Evolutionary conservation across 2,113 vertebrate species (phyloP), one percentile per base, ranked within the genome.

Genomic region (Eleginops maclovinus): DNA sequence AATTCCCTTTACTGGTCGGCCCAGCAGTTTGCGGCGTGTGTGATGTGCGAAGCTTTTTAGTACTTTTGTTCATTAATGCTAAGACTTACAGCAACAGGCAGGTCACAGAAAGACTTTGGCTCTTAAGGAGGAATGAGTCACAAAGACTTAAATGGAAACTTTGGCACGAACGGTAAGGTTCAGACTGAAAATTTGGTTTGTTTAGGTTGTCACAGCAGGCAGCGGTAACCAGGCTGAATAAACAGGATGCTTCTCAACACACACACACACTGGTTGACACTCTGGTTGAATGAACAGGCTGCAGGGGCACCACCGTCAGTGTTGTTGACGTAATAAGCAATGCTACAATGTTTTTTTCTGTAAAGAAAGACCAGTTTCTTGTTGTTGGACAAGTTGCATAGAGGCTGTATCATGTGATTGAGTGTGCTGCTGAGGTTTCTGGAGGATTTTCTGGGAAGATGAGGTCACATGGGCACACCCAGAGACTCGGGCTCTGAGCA

Each of bases 391-490:
- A 16, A 41, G 58, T 71, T 47, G 47, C 43, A 26, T 16, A 4
- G 47, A 22, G 53, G 59, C 70, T 51, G 65, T 61, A 49, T 77
- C 75, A 72, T 75, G 72, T 74, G 79, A 79, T 55, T 10, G 16
- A 19, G 3, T 43, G 61, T 22, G 81, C 62, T 40, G 60, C 77
- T 71, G 85, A 75, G 72, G 53, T 73, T 85, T 86, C 76, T 68
- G 60, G 53, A 80, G 63, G 46, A 41, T 81, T 88, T 84, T 86
- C 66, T 86, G 68, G 62, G 83, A 78, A 65, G 68, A 90, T 91
- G 90, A 93, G 81, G 89, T 92, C 91, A 92, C 72, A 56, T 71
- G 40, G 69, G 82, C 87, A 77, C 90, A 81, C 90, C 89, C 91
- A 83, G 75, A 85, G 71, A 31, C 1, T 31, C 12, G 17, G 71